Evolutionary conservation across 2,888 invertebrate species (phyloP).

Genomic region (Euproctis similis): DNA sequence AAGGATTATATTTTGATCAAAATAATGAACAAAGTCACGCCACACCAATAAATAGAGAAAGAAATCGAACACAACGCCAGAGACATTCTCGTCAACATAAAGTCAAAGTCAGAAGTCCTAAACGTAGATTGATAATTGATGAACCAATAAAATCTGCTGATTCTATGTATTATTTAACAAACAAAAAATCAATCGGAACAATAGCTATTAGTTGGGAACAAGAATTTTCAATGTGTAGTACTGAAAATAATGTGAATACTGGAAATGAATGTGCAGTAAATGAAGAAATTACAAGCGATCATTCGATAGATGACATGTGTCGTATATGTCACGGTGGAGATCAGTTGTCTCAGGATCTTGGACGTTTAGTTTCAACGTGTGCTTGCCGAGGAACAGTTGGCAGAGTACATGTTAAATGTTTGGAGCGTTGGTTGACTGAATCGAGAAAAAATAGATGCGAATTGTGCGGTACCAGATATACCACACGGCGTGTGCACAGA

Average conservation of each 20-base stretch:
- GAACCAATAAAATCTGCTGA: conserved; percentile 28
- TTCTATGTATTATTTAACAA: conserved; percentile 1
- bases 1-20: conserved; percentile 6
- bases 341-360: conserved; percentile 41
- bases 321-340: conserved; percentile 67
- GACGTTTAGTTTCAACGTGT: conserved; percentile 58
- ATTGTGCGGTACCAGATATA: conserved; percentile 81
- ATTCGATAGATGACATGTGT: conserved; percentile 60
- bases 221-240: conserved; percentile 25
- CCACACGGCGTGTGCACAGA: conserved; percentile 78
- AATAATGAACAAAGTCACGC: conserved; percentile 16
- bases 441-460: conserved; percentile 83
- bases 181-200: conserved; percentile 25
- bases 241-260: conserved; percentile 16
- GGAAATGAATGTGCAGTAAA: conserved; percentile 23
- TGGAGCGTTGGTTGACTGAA: conserved; percentile 85
- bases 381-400: conserved; percentile 80
- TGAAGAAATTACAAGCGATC: conserved; percentile 37
- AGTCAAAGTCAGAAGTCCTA: conserved; percentile 58
- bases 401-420: conserved; percentile 81
- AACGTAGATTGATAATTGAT: conserved; percentile 28
- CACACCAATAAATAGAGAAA: conserved; percentile 21
- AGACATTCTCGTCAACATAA: conserved; percentile 46
- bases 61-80: conserved; percentile 29
- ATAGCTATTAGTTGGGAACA: conserved; percentile 35